A percentile compares a stretch with the other conserved stretches of the same genome.
Conservation (phyloP, 2,797 vertebrate species). For the Hoplostethus atlanticus region DNA sequence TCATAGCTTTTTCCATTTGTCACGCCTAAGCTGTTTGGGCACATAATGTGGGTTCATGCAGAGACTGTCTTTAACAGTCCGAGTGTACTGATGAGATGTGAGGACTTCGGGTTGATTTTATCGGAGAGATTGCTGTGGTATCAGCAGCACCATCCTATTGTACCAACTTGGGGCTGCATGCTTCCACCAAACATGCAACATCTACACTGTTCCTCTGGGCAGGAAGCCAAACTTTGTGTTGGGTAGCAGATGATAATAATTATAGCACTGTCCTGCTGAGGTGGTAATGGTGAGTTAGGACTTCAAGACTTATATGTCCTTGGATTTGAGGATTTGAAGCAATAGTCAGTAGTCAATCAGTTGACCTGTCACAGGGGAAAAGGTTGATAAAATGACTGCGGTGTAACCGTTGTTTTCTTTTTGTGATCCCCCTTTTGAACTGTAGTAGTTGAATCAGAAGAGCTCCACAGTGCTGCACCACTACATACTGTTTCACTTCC, state of each 20-base stretch:
- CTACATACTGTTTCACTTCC: slow-evolving; percentile 66
- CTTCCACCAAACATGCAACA: no score
- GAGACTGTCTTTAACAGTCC: slow-evolving; percentile 30
- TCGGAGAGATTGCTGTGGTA: slow-evolving; percentile 22
- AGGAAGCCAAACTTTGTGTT: not conserved
- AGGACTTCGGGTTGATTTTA: slow-evolving; percentile 5
- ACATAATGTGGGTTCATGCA: slow-evolving; percentile 13
- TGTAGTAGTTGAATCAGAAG: slow-evolving; percentile 5
- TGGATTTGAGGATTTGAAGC: not conserved
- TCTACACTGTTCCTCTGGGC: not conserved
- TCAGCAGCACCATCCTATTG: slow-evolving; percentile 1
- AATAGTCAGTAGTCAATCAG: slow-evolving; percentile 13
- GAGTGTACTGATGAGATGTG: slow-evolving; percentile 1
- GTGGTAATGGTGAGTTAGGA: not conserved
- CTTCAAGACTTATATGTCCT: not conserved
- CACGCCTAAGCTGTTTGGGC: slow-evolving; percentile 20
- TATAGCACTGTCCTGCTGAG: not conserved
- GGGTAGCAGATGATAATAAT: not conserved
- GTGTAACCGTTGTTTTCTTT: slow-evolving; percentile 15
- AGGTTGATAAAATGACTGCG: not conserved
- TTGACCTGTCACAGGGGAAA: slow-evolving; percentile 30
- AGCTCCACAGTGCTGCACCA: slow-evolving; percentile 11
- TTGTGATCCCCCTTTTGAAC: not conserved
- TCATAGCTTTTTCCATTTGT: slow-evolving; percentile 20
- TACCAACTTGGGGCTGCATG: no score